Evolutionary conservation across 1,140 invertebrate genomes (phyloP), one percentile per base, ranked within the genome.

Genomic region (Cydia pomonella): DNA sequence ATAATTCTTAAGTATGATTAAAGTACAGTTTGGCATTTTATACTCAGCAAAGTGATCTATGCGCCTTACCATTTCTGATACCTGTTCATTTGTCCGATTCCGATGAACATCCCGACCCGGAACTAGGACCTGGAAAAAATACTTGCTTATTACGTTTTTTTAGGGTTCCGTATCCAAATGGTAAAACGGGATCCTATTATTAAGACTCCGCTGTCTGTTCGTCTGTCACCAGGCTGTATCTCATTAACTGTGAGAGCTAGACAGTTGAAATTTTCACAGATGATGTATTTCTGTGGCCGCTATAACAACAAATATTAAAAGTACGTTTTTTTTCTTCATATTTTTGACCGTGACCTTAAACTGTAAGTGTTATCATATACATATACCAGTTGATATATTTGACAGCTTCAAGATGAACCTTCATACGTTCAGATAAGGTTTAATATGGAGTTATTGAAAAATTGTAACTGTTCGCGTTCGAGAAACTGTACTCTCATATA

Each of bases 101-200:
- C 6, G 88, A 86, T 2, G 91, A 90, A 74, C 88, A 91, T n/a
- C 87, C 88, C n/a, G 91, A 92, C 41, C 85, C 88, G 25, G 90
- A 92, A 75, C 90, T 92, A 50, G 85, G 84, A 72, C 85, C 85
- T 84, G 7, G 78, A 44, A 81, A 81, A 63, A 74, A 78, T 76
- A 71, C 6, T 59, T 53, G 2, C 50, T 53, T 53, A 53, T 7
- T 10, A 66, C 25, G 27, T 64, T 16, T 50, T n/a, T 12, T 50
- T 7, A 10, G 12, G 16, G 2, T 4, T n/a, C 2, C 12, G 5
- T 50, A 18, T n/a, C 13, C 6, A 44, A 44, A 44, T n/a, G n/a
- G n/a, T n/a, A n/a, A n/a, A n/a, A n/a, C n/a, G n/a, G n/a, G n/a
- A n/a, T n/a, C n/a, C n/a, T n/a, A n/a, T n/a, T n/a, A n/a, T n/a